These are phyloP conservation scores for Panagrolaimus sp. DNA, from an alignment of 1,140 invertebrate genomes.

Conservation along the genomic window DNA sequence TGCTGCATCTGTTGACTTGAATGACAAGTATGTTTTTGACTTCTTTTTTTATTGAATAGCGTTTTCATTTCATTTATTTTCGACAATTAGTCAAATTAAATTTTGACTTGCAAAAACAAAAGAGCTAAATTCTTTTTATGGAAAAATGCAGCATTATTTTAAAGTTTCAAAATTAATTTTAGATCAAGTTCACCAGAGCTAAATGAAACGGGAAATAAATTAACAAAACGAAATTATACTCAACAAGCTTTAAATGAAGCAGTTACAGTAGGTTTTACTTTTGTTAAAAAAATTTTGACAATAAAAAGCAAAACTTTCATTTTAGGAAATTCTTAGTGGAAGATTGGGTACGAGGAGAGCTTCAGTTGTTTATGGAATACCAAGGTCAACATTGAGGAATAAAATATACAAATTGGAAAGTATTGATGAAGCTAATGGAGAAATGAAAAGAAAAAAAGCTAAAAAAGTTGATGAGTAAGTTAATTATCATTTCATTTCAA, in stretches of 20 bases:
- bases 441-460: neutral
- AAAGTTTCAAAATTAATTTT: neutral
- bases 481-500: neutral
- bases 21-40: conserved; percentile 10
- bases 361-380: conserved; percentile 87
- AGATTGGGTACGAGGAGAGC: conserved; percentile 82
- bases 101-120: no score
- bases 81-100: no score
- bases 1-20: conserved; percentile 2
- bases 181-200: conserved; percentile 12
- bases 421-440: conserved; percentile 5
- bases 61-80: no score
- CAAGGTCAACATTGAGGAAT: conserved; percentile 84
- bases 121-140: neutral
- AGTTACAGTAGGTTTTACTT: neutral
- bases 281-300: neutral
- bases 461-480: conserved; percentile 11
- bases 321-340: conserved; percentile 83
- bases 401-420: conserved; percentile 81
- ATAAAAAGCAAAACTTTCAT: no score
- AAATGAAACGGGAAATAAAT: neutral
- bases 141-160: neutral
- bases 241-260: conserved; percentile 12
- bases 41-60: neutral
- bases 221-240: conserved; percentile 11